Base-by-base conservation (phyloP, 2,113 vertebrate species). In the Vidua chalybeata region DNA sequence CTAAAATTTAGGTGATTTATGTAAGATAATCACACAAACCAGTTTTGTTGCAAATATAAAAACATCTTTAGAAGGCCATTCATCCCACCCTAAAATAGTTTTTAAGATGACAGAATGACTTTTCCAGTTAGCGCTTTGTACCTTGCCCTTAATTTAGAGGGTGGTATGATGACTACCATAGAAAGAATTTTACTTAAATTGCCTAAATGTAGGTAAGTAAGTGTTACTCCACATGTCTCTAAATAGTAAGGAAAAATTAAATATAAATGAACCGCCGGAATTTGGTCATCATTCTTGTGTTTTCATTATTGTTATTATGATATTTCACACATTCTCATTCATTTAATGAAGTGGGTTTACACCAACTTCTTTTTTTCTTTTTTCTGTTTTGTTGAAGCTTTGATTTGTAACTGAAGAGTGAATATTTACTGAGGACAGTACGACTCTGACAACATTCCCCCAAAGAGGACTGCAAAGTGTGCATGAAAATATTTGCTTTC, bases 311-410 rank as follows among this genome's bases (percentile, higher is more conserved):
- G 31, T 51, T 46, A 30, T 48, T 43, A 37, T 22, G 2, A 15
- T 48, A 45, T 66, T 89, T 77, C 51, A 54, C 12, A 62, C 8
- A 13, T 74, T 86, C 14, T 72, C 13, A 39, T 85, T 85, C 6
- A 52, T 41, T 37, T 62, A n/a, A 69, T 41, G 13, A 6, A 64
- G 19, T 35, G 10, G 4, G 2, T 86, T 68, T 64, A 61, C 11
- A 55, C 4, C 3, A 51, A 4, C 1, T 11, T 15, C 2, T 26
- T 16, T 54, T n/a, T 48, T 52, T 27, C 2, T 5, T 1, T 17
- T 31, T n/a, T 16, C 15, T 16, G 17, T 39, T 30, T 30, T 19
- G 1, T 52, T 71, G 54, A 41, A 64, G 6, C 6, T 80, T 83
- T 73, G 17, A 51, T 71, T 67, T 89, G 41, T 46, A 62, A 45